Evolutionary conservation across 1,140 invertebrate genomes (phyloP).

Genomic region (Idris sp.): DNA sequence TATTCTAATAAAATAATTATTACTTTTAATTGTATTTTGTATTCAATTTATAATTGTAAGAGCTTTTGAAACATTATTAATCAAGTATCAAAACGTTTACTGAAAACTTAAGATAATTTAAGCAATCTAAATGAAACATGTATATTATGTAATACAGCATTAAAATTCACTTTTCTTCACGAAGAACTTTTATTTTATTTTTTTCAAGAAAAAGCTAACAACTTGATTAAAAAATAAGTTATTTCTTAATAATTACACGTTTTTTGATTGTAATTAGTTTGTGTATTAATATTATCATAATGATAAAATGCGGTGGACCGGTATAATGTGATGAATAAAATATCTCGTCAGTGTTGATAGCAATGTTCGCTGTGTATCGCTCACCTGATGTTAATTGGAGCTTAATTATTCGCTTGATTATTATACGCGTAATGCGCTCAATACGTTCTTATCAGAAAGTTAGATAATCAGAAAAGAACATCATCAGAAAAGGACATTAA

Average conservation of each 20-base stretch:
- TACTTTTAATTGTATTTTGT: too few species aligned
- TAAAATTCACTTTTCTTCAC: not conserved
- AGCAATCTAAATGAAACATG: too few species aligned
- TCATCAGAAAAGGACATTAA: too few species aligned
- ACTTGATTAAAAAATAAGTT: not conserved
- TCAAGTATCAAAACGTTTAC: too few species aligned
- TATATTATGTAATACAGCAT: too few species aligned
- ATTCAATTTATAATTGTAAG: too few species aligned
- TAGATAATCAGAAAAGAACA: conserved; percentile 34
- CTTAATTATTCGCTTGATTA: conserved; percentile 62
- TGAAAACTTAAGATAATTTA: too few species aligned
- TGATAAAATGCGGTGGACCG: conserved; percentile 29
- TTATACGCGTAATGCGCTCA: conserved; percentile 20
- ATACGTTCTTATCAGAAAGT: conserved; percentile 23
- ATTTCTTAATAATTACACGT: conserved; percentile 3
- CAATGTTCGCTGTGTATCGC: conserved; percentile 26
- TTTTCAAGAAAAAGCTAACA: too few species aligned
- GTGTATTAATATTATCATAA: conserved; percentile 38
- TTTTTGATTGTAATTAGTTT: not conserved
- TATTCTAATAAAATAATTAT: too few species aligned
- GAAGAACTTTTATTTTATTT: not conserved
- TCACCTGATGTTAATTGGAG: conserved; percentile 56
- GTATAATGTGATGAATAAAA: conserved; percentile 52
- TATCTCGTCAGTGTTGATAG: conserved; percentile 29
- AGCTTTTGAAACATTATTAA: too few species aligned